These are phyloP conservation scores for Eurois occulta DNA, from an alignment of 2,888 invertebrate genomes.

Conservation along the genomic window DNA sequence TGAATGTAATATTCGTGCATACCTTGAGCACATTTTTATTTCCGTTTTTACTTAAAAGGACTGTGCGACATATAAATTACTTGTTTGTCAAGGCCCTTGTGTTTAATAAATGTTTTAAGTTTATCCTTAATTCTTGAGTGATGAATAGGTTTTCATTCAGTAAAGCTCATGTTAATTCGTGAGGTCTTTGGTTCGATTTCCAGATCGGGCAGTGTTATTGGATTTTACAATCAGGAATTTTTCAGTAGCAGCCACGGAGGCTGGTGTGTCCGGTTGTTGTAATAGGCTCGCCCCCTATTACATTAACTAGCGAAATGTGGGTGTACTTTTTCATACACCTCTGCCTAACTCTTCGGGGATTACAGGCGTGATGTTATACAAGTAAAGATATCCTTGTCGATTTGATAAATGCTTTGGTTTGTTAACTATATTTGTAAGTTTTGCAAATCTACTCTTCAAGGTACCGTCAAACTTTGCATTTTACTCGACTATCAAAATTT, in stretches of 20 bases:
- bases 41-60: constrained; percentile 53
- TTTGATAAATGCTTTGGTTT: not conserved
- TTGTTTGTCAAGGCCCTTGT: constrained; percentile 39
- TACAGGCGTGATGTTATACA: not conserved
- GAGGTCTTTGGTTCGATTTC: too few relatives aligned
- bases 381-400: not conserved
- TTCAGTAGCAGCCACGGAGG: too few relatives aligned
- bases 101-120: constrained; percentile 11
- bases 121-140: constrained; percentile 24
- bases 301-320: too few relatives aligned
- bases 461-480: not conserved
- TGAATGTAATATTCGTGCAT: constrained; percentile 18
- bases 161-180: too few relatives aligned
- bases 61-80: constrained; percentile 32
- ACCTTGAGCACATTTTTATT: constrained; percentile 44
- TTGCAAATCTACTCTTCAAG: not conserved
- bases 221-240: too few relatives aligned
- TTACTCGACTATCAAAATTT: not conserved
- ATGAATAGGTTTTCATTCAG: constrained; percentile 23
- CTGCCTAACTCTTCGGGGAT: too few relatives aligned
- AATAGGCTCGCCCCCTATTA: too few relatives aligned
- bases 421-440: not conserved
- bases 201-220: too few relatives aligned
- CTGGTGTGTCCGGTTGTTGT: too few relatives aligned
- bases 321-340: too few relatives aligned